Evolutionary conservation across 2,888 invertebrate genomes (phyloP).

Genomic region (Harmothoe impar): DNA sequence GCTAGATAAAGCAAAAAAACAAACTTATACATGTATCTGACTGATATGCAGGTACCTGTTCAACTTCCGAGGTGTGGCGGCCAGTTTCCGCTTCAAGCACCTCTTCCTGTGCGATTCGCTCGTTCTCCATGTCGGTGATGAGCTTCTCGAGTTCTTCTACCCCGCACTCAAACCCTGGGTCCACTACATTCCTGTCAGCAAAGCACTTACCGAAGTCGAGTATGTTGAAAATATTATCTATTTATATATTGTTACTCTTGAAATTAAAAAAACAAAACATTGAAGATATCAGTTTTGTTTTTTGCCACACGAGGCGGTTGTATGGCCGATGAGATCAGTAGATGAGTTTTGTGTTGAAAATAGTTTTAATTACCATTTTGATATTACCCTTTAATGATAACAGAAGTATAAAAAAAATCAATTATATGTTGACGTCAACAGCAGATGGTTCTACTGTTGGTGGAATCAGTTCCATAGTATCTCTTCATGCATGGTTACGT

Average conservation of each 20-base stretch:
- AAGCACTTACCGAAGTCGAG: slow-evolving; percentile 89
- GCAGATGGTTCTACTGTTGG: too few species aligned
- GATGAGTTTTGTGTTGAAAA: too few species aligned
- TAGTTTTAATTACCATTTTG: too few species aligned
- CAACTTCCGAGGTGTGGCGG: slow-evolving; percentile 98
- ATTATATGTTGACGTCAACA: too few species aligned
- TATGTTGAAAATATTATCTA: slow-evolving; percentile 77
- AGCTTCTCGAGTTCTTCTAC: slow-evolving; percentile 98
- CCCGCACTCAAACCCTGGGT: slow-evolving; percentile 95
- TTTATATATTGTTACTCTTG: slow-evolving; percentile 16
- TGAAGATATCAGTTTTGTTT: neutral
- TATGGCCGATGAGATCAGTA: too few species aligned
- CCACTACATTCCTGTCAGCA: slow-evolving; percentile 94
- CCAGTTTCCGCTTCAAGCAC: slow-evolving; percentile 98
- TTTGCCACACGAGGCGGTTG: neutral
- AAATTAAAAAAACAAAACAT: neutral
- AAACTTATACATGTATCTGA: too few species aligned
- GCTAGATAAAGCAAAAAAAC: too few species aligned
- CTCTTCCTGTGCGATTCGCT: slow-evolving; percentile 95
- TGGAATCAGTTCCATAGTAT: too few species aligned
- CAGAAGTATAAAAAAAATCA: too few species aligned
- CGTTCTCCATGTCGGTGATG: slow-evolving; percentile 96
- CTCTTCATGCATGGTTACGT: too few species aligned
- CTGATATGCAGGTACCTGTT: slow-evolving; percentile 90
- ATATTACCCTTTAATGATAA: too few species aligned